Base-by-base conservation (phyloP, 2,797 vertebrate genomes). In the Pseudopleuronectes americanus region DNA sequence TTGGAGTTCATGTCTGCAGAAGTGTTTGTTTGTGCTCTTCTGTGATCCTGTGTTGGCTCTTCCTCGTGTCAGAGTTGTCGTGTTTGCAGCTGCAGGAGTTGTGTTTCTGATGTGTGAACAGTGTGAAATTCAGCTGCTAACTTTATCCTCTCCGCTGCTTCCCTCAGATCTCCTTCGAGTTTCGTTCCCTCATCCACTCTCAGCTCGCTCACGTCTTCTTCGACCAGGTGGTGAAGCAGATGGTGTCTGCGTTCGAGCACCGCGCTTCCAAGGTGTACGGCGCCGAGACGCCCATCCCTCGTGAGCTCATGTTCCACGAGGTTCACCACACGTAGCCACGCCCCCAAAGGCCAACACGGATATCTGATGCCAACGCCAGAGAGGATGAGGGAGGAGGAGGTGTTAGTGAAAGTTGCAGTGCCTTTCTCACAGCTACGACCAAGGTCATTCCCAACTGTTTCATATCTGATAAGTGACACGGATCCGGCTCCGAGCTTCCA, bases 171-270 rank as follows among this genome's bases (percentile, higher is more conserved):
- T 97, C 97, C 74, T 98, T 99, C 8, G 97, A 99, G 91, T 98
- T 99, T 61, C 97, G 96, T 45, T 99, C 97, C 4, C 95, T 98
- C 62, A 88, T 99, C 22, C 97, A 98, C 90, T 98, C 97, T 33
- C 96, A 98, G 78, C 93, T 99, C 0, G 95, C 97, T 26, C 94
- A 96, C 0, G 79, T 99, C 6, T 99, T 99, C 92, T 98, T 99
- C 3, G 97, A 98, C 19, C 96, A 99, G 93, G 97, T 99, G 62
- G 96, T 98, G 64, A 99, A 98, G 90, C 96, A 98, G 91, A 98
- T 96, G 96, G 97, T 99, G 2, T 93, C 96, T 0, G 97, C 97
- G 1, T 98, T 99, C 62, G 96, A 98, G 87, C 93, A 94, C 33
- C 95, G 96, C 53, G 96, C 97, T 3, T 80, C 91, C 84, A 94